These are phyloP conservation scores for Mus caroli DNA, from an alignment of 2,797 vertebrate genomes.

Conservation along the genomic window DNA sequence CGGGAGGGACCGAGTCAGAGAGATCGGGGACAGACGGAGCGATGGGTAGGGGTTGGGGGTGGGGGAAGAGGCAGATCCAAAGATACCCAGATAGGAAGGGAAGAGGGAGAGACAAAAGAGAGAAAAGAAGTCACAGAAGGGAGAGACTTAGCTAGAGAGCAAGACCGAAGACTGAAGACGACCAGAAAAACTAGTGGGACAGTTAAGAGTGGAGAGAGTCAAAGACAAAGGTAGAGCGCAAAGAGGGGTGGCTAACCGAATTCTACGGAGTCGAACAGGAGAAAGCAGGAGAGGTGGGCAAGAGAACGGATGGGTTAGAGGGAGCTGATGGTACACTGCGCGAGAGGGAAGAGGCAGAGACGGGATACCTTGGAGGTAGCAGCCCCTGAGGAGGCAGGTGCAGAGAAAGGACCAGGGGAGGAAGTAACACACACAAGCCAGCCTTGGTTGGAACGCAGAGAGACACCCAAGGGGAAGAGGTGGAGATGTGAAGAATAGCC, in stretches of 20 bases:
- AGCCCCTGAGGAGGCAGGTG: not conserved
- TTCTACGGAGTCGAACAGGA: not conserved
- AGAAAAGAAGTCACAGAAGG: constrained; percentile 8
- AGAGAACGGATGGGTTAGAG: not conserved
- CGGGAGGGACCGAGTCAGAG: not conserved
- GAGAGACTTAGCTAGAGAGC: constrained; percentile 26
- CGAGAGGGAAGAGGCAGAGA: not conserved
- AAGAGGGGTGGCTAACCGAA: not conserved
- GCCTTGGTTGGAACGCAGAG: not conserved
- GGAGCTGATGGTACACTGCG: not conserved
- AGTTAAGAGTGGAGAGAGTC: not conserved
- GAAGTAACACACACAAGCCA: not conserved
- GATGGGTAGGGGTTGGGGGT: not conserved
- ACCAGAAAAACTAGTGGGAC: not conserved
- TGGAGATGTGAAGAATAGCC: not conserved
- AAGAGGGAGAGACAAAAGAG: constrained; percentile 58
- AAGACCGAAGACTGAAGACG: not conserved
- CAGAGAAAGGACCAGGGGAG: not conserved
- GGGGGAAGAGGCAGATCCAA: not conserved
- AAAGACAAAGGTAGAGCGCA: not conserved
- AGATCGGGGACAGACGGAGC: not conserved
- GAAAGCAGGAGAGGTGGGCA: not conserved
- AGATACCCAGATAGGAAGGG: not conserved
- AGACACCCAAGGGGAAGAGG: not conserved
- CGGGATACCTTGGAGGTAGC: not conserved